Conservation (phyloP, 2,797 vertebrate genomes). For the Halcyon badia region DNA sequence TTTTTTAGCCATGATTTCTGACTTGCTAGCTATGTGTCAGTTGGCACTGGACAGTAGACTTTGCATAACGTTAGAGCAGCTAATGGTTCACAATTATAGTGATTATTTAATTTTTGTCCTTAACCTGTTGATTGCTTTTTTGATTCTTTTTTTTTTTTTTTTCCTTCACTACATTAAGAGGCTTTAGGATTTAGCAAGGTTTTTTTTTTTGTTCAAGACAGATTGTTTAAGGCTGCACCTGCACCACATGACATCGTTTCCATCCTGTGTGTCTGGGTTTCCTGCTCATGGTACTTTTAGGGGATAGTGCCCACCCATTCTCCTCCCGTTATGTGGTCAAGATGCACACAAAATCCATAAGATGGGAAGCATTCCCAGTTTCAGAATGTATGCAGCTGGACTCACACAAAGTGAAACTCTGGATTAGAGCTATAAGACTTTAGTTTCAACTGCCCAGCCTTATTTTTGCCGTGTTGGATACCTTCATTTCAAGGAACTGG, state of each 20-base stretch:
- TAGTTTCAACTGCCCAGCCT: neutral
- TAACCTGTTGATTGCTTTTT: neutral
- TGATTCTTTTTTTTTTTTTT: neutral
- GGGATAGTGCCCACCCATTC: neutral
- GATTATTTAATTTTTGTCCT: neutral
- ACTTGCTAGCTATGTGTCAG: neutral
- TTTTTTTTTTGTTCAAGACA: neutral
- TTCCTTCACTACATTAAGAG: neutral
- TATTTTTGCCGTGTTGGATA: neutral
- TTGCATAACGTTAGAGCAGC: neutral
- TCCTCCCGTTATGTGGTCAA: rapidly evolving
- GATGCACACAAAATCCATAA: neutral
- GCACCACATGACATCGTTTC: rapidly evolving
- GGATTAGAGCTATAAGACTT: neutral
- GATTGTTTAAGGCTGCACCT: neutral
- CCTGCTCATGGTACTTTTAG: rapidly evolving
- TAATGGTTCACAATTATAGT: neutral
- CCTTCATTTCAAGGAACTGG: neutral
- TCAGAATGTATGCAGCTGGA: neutral
- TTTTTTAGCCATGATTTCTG: neutral
- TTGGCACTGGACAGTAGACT: neutral
- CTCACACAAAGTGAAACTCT: neutral
- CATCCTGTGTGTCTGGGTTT: neutral
- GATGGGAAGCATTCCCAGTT: neutral
- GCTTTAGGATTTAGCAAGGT: neutral